phyloP scores from a whole-genome alignment of 2,113 vertebrate species.

The Melanerpes aurifrons region DNA sequence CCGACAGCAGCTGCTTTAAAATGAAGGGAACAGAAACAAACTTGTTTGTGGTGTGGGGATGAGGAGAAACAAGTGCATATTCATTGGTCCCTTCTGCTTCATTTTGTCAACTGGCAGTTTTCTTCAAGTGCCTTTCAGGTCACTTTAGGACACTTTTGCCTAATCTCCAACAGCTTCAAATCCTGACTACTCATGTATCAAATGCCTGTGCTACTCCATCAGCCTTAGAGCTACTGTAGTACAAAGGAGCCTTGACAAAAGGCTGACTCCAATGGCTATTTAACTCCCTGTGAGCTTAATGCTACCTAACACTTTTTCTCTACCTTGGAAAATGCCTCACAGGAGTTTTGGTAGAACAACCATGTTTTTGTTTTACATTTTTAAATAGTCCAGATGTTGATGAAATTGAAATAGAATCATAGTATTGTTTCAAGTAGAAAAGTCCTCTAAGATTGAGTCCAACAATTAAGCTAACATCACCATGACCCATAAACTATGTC shows the following conservation, averaged over 20 bases:
- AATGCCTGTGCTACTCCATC: not conserved
- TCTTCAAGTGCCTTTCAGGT: constrained; percentile 6
- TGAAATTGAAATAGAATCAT: not conserved
- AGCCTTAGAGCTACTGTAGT: not conserved
- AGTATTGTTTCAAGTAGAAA: not conserved
- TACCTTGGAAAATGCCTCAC: not conserved
- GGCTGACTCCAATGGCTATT: not conserved
- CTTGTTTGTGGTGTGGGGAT: not conserved
- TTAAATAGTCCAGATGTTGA: not conserved
- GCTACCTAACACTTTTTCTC: not conserved
- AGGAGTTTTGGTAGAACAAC: not conserved
- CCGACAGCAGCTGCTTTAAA: not conserved
- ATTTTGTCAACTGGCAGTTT: constrained; percentile 36
- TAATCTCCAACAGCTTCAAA: constrained; percentile 23
- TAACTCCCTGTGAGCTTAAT: not conserved
- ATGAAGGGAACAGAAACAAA: not conserved
- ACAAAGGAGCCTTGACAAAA: constrained; percentile 8
- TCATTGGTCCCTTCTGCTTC: constrained; percentile 11
- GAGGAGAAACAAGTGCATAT: constrained; percentile 1
- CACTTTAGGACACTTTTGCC: not conserved
- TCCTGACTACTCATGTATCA: not conserved
- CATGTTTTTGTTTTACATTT: not conserved
- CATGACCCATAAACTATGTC: no score
- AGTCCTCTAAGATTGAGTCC: no score
- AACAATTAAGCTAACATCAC: no score